These are phyloP conservation scores for Neofelis nebulosa DNA, from an alignment of 2,113 vertebrate genomes.

Conservation along the genomic window DNA sequence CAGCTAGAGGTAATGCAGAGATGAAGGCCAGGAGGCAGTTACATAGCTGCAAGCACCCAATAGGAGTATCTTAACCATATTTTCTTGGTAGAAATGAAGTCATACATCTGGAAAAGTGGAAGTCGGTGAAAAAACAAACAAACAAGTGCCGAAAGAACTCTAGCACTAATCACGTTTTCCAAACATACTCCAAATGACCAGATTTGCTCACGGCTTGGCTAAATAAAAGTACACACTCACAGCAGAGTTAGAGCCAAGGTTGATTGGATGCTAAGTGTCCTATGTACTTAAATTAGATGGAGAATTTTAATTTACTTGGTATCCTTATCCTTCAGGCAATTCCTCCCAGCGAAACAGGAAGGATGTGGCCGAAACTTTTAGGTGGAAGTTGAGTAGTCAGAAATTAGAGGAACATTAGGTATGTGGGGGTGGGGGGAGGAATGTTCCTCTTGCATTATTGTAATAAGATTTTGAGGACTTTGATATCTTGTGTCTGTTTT, in stretches of 20 bases:
- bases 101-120: not conserved
- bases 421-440: accelerated
- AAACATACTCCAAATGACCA: not conserved
- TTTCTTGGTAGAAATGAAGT: not conserved
- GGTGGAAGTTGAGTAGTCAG: not conserved
- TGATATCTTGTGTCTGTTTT: not conserved
- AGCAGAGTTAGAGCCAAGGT: not conserved
- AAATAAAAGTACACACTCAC: not conserved
- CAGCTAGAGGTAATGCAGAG: not conserved
- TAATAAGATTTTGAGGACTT: not conserved
- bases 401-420: not conserved
- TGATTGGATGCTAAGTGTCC: not conserved
- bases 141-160: not conserved
- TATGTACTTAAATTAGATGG: not conserved
- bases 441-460: not conserved
- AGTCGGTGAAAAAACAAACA: not conserved
- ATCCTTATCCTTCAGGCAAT: not conserved
- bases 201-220: not conserved
- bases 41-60: not conserved
- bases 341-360: not conserved
- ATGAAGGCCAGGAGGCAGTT: not conserved
- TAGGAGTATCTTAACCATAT: not conserved
- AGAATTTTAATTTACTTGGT: not conserved
- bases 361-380: not conserved
- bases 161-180: not conserved